Evolutionary conservation across 2,888 invertebrate genomes (phyloP).

Genomic region (Drosophila anceps): DNA sequence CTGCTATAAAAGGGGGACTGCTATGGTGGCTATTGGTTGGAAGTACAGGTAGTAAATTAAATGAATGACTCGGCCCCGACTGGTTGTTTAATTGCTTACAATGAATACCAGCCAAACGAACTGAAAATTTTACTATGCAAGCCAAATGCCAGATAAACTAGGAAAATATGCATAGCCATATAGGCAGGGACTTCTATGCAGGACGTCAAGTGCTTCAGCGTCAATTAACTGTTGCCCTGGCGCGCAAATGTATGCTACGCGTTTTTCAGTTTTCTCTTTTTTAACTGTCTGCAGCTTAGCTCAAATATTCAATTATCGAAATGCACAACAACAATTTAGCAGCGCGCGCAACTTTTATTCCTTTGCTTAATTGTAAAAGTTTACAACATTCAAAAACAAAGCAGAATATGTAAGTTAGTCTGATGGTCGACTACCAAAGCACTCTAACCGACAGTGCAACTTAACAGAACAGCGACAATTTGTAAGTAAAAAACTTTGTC

Average conservation of each 20-base stretch:
- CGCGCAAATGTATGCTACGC: slow-evolving; percentile 48
- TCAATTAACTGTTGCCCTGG: slow-evolving; percentile 52
- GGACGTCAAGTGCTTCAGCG: slow-evolving; percentile 22
- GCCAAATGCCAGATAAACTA: slow-evolving; percentile 28
- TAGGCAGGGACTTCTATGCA: neutral
- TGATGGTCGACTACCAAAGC: neutral
- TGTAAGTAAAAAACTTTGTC: neutral
- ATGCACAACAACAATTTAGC: slow-evolving; percentile 56
- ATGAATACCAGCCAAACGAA: slow-evolving; percentile 19
- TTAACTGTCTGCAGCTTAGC: slow-evolving; percentile 41
- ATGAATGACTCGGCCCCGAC: slow-evolving; percentile 73
- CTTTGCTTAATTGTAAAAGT: slow-evolving; percentile 77
- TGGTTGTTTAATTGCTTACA: slow-evolving; percentile 58
- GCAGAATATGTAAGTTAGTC: neutral
- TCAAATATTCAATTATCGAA: slow-evolving; percentile 76
- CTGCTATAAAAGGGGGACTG: neutral
- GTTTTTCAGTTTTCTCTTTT: slow-evolving; percentile 19
- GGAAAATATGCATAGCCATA: slow-evolving; percentile 16
- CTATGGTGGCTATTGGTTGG: slow-evolving; percentile 11
- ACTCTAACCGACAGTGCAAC: slow-evolving; percentile 5
- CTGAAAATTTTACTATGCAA: slow-evolving; percentile 34
- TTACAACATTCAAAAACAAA: slow-evolving; percentile 37
- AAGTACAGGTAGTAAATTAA: slow-evolving; percentile 78
- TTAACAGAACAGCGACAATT: neutral
- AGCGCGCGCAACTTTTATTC: slow-evolving; percentile 63